Evolutionary conservation across 2,113 vertebrate genomes (phyloP), one percentile per base, ranked within the genome.

Genomic region (Tretioscincus oriximinensis): DNA sequence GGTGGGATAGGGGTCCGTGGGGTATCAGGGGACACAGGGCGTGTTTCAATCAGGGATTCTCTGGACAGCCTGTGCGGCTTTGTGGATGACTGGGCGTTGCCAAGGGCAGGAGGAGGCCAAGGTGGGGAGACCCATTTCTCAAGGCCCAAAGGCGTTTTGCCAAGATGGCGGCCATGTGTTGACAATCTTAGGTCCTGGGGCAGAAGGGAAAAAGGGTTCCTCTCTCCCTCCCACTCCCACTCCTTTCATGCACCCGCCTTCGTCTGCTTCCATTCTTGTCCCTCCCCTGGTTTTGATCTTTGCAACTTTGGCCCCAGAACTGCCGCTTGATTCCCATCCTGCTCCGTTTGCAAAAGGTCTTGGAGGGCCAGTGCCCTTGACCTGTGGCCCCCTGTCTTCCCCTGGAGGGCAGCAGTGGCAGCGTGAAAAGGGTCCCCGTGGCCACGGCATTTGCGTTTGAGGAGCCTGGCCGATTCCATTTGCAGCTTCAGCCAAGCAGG

Each of bases 1-100:
- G 82, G 84, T 71, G 81, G 84, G 85, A 72, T 26, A 24, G 82
- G 83, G 76, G 80, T 84, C 35, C 2, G 5, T 41, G 35, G 35
- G 35, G 67, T 28, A 28, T 28, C 29, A 54, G 72, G 86, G 69
- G 76, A 88, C 24, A 51, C 89, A 87, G 85, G 89, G 93, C 84
- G 86, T 93, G 91, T 88, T 93, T 94, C 95, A 95, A 94, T 96
- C 95, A 95, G 95, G 93, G 93, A 91, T 91, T 70, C n/a, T 90
- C 87, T 88, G 77, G 86, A 72, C 88, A 80, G 88, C 86, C 86
- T 67, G 72, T 0, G 2, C 75, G 65, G 66, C 69, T 78, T 47
- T 78, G 68, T 81, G 67, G 80, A 31, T 77, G 89, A 83, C 81
- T 11, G 5, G 84, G 82, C 0, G 4, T 91, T 85, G 87, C 88